phyloP scores from a whole-genome alignment of 2,888 invertebrate species.

The Opisthograptis luteolata region DNA sequence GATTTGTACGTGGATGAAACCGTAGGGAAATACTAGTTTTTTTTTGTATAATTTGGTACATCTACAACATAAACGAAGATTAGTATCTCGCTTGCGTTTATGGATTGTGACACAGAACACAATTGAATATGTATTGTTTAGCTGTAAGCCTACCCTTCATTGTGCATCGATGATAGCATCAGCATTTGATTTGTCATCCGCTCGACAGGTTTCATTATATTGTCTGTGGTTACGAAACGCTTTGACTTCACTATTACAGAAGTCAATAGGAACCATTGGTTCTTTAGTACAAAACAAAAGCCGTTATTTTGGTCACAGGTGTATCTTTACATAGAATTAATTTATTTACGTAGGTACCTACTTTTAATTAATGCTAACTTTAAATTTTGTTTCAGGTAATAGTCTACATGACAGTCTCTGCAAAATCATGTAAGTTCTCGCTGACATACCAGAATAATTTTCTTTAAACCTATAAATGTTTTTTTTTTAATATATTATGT shows the following conservation, averaged over 20 bases:
- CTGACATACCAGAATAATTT: not conserved
- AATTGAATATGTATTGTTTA: slow-evolving; percentile 53
- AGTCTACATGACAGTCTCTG: not conserved
- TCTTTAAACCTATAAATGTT: no score
- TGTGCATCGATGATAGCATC: slow-evolving; percentile 44
- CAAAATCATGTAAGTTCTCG: slow-evolving; percentile 15
- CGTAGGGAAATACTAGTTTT: no score
- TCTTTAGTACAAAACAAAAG: no score
- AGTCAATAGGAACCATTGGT: not conserved
- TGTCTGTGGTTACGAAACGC: slow-evolving; percentile 19
- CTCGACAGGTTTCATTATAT: slow-evolving; percentile 29
- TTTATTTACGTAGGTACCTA: no score
- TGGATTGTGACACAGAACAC: slow-evolving; percentile 29
- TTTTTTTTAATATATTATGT: no score
- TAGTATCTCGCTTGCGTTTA: not conserved
- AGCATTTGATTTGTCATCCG: slow-evolving; percentile 46
- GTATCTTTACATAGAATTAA: no score
- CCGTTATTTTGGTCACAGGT: no score
- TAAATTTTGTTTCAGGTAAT: slow-evolving; percentile 13
- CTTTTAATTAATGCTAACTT: not conserved
- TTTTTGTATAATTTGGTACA: no score
- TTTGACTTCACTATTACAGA: not conserved
- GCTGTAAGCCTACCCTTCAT: slow-evolving; percentile 34
- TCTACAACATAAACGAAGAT: no score
- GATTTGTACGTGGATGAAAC: no score